Base-by-base conservation (phyloP, 2,797 vertebrate species). In the Denticeps clupeoides region DNA sequence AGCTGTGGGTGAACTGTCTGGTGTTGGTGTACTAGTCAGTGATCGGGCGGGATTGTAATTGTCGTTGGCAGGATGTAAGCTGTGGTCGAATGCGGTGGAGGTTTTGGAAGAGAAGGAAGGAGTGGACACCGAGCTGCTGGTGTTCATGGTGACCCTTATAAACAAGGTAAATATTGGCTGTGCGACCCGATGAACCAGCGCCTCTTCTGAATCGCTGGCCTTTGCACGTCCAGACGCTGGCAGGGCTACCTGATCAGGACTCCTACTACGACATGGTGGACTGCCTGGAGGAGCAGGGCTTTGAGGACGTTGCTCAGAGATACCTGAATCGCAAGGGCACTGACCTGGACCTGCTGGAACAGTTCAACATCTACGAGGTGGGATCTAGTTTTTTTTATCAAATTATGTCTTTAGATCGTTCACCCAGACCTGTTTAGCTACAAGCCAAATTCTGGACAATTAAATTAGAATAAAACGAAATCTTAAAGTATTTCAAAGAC, bases 301-400 rank as follows among this genome's bases (percentile, higher is more conserved):
- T 98, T 0, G 90, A 93, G 48, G 61, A 67, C 3, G 77, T 89
- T 73, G 87, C 87, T 16, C 87, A 89, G 73, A 86, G 89, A 63
- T 91, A 97, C 70, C 73, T 95, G 66, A 84, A 74, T 74, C 90
- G 90, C 68, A 97, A 93, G 74, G 94, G 92, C 59, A 88, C 89
- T 1, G 94, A 98, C 74, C 82, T 95, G 40, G 93, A 97, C 76
- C 83, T 98, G 7, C 76, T 91, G 37, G 94, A 98, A 59, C 94
- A 98, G 69, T 82, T 97, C 65, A 96, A 91, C 77, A 92, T 93
- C 69, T 98, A 97, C 45, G 94, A 98, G 91, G 94, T 97, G 76
- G 38, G 15, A 47, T 55, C 9, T 13, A 10, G 16, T 11, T 23
- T 13, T 27, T 45, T n/a, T 11, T 8, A 2, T 40, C 19, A 5